A percentile compares a stretch with the other conserved stretches of the same genome.
These are phyloP conservation scores for Hirtodrosophila histrioides DNA, from an alignment of 2,888 invertebrate genomes.

Conservation along the genomic window DNA sequence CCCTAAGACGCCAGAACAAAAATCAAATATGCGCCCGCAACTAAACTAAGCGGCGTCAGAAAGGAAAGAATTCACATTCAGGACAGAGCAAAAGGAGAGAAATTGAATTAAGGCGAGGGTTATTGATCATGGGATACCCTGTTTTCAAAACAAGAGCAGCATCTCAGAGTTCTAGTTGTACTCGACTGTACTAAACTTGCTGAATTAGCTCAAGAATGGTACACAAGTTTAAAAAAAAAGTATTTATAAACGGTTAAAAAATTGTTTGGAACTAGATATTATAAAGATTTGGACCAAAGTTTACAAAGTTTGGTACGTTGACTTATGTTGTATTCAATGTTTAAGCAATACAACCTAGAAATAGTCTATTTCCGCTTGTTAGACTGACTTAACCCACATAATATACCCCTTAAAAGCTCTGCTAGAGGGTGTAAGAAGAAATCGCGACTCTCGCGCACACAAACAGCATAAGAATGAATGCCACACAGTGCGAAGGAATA, in stretches of 20 bases:
- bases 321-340: no score
- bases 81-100: conserved; percentile 9
- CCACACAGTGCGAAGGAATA: conserved; percentile 31
- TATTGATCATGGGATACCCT: conserved; percentile 8
- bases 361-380: no score
- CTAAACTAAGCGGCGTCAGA: conserved; percentile 46
- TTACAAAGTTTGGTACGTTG: no score
- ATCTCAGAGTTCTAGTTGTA: no score
- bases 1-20: conserved; percentile 32
- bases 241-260: no score
- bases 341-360: no score
- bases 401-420: not conserved
- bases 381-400: not conserved
- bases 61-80: conserved; percentile 47
- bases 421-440: conserved; percentile 12
- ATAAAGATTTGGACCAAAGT: no score
- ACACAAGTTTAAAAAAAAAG: no score
- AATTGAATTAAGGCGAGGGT: not conserved
- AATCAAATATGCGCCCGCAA: conserved; percentile 65
- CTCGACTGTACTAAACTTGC: not conserved
- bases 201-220: no score
- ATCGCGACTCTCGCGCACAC: conserved; percentile 64
- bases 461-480: conserved; percentile 68
- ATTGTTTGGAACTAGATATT: no score
- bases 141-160: not conserved